Percentiles rank a stretch among this genome's conserved stretches.
phyloP scores from a whole-genome alignment of 1,140 invertebrate species.

The Condylostylus longicornis region DNA sequence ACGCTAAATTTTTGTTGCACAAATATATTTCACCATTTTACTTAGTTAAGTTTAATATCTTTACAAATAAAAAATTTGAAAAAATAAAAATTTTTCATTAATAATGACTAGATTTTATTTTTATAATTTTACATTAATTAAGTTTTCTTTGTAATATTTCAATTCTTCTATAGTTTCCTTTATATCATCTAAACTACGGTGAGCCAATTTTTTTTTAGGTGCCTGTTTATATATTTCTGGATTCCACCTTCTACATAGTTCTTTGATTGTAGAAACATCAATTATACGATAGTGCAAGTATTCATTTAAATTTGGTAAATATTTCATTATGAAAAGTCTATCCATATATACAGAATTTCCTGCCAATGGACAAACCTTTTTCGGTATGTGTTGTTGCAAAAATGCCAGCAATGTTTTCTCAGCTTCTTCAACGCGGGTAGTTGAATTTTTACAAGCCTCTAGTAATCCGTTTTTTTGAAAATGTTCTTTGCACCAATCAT shows the following conservation, averaged over 20 bases:
- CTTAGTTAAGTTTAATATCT: no score
- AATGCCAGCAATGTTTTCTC: constrained; percentile 60
- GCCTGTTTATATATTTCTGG: constrained; percentile 36
- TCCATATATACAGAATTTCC: constrained; percentile 87
- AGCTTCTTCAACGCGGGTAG: constrained; percentile 45
- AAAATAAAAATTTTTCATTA: no score
- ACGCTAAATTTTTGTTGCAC: no score
- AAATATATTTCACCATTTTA: no score
- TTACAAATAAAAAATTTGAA: no score
- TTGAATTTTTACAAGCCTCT: constrained; percentile 50
- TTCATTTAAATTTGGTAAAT: constrained; percentile 56
- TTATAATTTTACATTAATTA: no score
- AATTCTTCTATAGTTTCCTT: constrained; percentile 74
- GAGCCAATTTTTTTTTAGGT: constrained; percentile 49
- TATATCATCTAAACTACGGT: constrained; percentile 72
- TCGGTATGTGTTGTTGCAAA: constrained; percentile 48
- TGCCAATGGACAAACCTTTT: constrained; percentile 57
- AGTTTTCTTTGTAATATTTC: no score
- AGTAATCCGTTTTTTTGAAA: constrained; percentile 63
- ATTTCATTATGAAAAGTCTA: constrained; percentile 55
- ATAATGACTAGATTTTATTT: no score
- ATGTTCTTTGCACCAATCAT: constrained; percentile 62
- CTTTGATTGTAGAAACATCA: constrained; percentile 84
- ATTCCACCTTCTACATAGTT: constrained; percentile 66
- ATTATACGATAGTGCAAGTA: constrained; percentile 87